Base-by-base conservation (phyloP, 2,797 vertebrate species). In the Pseudomugil tenellus region DNA sequence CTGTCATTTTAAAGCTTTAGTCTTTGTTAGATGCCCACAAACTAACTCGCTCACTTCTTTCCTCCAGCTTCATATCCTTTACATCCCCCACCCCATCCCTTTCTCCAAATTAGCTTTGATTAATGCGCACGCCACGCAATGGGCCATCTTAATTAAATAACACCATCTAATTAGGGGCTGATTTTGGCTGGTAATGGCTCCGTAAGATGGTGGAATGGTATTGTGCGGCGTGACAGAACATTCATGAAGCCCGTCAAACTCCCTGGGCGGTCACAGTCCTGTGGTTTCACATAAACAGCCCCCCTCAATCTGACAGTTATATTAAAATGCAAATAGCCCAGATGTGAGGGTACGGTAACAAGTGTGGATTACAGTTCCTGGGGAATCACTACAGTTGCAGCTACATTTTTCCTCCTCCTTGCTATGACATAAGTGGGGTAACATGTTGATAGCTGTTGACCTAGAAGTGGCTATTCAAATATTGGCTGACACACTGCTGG, bases 111-210 rank as follows among this genome's bases (percentile, higher is more conserved):
- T 92, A 93, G 90, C 84, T 80, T 66, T 94, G 93, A 96, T 95
- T 95, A 96, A 96, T 94, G 94, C 88, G 89, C 85, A 54, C 84
- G 80, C 90, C 85, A 84, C 83, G 88, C 92, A 92, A 90, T 79
- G 93, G 93, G 93, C 76, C 43, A 73, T 84, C 87, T 92, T 96
- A 96, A 97, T 96, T 97, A 96, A 97, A 95, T 96, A 96, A 95
- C 88, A 88, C 87, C 83, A 87, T 85, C 92, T 96, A 96, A 97
- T 96, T 95, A 94, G 92, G 81, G 87, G 62, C 84, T 94, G 94
- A 95, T 95, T 96, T 94, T 88, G 76, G 87, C 76, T 90, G 87
- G 90, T 89, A 94, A 95, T 94, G 91, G 84, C 80, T 78, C 85
- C 80, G 85, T 89, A 77, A 84, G 63, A 88, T 77, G 81, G 90